Percentiles rank a stretch among this genome's conserved stretches.
phyloP scores from a whole-genome alignment of 2,113 vertebrate species.

The Calidris pugnax region DNA sequence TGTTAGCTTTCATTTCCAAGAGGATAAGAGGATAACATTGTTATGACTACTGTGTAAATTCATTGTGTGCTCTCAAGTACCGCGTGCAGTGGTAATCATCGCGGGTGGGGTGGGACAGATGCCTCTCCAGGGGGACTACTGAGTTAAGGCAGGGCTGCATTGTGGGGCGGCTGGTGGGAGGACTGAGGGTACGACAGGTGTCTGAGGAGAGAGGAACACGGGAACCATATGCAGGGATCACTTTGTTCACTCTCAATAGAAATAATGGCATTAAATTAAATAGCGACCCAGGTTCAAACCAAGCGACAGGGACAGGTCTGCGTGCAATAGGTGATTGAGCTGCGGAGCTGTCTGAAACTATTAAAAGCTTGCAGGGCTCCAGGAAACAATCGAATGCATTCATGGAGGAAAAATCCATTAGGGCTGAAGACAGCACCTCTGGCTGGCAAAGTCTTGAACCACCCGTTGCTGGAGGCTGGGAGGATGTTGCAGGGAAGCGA shows the following conservation, averaged over 20 bases:
- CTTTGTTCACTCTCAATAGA: not conserved
- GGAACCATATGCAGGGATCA: not conserved
- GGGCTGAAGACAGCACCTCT: not conserved
- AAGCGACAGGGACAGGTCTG: not conserved
- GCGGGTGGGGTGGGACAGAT: not conserved
- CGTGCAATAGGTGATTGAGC: not conserved
- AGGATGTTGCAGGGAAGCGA: not conserved
- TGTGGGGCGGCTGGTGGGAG: not conserved
- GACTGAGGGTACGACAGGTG: not conserved
- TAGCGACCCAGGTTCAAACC: not conserved
- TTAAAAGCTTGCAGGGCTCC: not conserved
- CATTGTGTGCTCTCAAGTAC: not conserved
- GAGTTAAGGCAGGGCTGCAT: not conserved
- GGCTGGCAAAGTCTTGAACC: not conserved
- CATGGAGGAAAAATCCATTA: not conserved
- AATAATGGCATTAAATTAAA: not conserved
- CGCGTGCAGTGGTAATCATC: not conserved
- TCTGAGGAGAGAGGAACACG: not conserved
- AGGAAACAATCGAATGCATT: not conserved
- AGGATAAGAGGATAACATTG: not conserved
- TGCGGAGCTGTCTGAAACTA: not conserved
- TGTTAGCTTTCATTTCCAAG: slow-evolving; percentile 11
- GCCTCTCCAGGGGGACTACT: not conserved
- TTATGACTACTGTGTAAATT: not conserved
- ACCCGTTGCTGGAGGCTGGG: not conserved